Evolutionary conservation across 1,140 invertebrate genomes (phyloP).

Genomic region (Idris sp.): DNA sequence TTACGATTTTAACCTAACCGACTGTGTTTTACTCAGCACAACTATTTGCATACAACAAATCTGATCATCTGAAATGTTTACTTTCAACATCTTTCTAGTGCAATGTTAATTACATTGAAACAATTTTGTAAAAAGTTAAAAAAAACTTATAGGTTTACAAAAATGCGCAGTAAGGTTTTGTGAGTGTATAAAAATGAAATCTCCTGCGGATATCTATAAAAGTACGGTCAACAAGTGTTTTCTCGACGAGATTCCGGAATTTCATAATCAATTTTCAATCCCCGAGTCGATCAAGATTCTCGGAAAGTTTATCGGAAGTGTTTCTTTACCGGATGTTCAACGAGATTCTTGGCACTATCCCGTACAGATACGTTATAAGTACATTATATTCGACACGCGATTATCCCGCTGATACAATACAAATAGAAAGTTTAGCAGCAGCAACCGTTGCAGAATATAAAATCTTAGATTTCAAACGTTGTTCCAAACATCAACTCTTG

Average conservation of each 20-base stretch:
- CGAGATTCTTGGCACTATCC: constrained; percentile 45
- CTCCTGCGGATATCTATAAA: too few relatives aligned
- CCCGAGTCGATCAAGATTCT: constrained; percentile 49
- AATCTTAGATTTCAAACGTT: constrained; percentile 29
- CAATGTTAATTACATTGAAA: too few relatives aligned
- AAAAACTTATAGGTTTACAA: too few relatives aligned
- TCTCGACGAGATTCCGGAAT: constrained; percentile 38
- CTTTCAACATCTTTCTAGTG: too few relatives aligned
- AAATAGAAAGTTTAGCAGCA: constrained; percentile 50
- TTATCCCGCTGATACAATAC: constrained; percentile 46
- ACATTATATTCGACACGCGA: constrained; percentile 47
- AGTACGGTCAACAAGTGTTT: constrained; percentile 30
- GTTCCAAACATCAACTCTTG: constrained; percentile 29
- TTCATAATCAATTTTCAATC: constrained; percentile 55
- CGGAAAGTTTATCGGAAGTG: constrained; percentile 52
- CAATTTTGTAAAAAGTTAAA: too few relatives aligned
- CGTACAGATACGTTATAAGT: constrained; percentile 31
- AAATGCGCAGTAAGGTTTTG: not conserved
- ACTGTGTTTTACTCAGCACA: constrained; percentile 20
- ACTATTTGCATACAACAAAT: too few relatives aligned
- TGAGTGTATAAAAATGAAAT: too few relatives aligned
- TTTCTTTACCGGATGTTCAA: constrained; percentile 47
- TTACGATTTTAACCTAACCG: constrained; percentile 41
- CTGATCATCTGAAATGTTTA: too few relatives aligned
- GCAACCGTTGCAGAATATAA: constrained; percentile 25